A percentile compares a stretch with the other conserved stretches of the same genome.
Evolutionary conservation across 2,888 invertebrate genomes (phyloP).

Genomic region (Aricia artaxerxes): DNA sequence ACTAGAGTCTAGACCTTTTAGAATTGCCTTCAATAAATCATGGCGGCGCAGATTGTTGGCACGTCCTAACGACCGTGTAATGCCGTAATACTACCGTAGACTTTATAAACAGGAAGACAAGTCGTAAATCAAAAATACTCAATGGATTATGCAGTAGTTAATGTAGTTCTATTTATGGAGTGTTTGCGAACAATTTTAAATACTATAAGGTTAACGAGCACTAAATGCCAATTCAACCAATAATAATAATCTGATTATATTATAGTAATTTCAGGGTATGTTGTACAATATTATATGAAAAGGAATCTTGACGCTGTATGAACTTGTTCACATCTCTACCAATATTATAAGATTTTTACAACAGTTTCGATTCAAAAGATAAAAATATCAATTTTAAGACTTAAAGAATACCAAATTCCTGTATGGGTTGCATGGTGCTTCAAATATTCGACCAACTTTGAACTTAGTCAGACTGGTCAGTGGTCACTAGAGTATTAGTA

Average conservation of each 20-base stretch:
- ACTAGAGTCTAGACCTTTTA: neutral
- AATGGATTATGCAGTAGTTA: neutral
- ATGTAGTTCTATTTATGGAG: too few species aligned
- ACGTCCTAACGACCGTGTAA: neutral
- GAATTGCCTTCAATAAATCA: neutral
- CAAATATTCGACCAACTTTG: neutral
- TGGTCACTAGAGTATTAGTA: neutral
- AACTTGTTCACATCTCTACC: too few species aligned
- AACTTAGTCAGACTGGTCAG: neutral
- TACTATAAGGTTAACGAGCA: too few species aligned
- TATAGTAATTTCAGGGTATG: too few species aligned
- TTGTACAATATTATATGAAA: too few species aligned
- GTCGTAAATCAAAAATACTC: neutral
- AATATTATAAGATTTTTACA: too few species aligned
- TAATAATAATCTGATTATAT: too few species aligned
- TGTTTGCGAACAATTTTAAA: too few species aligned
- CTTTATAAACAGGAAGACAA: neutral
- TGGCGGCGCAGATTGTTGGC: neutral
- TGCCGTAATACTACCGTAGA: constrained; percentile 4
- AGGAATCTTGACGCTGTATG: too few species aligned
- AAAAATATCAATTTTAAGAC: too few species aligned
- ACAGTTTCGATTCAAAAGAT: too few species aligned
- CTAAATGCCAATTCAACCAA: too few species aligned
- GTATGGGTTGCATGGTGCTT: neutral
- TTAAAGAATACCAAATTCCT: neutral